A percentile compares a stretch with the other conserved stretches of the same genome.
Evolutionary conservation across 2,888 invertebrate genomes (phyloP).

Genomic region (Periphyllus acericola): DNA sequence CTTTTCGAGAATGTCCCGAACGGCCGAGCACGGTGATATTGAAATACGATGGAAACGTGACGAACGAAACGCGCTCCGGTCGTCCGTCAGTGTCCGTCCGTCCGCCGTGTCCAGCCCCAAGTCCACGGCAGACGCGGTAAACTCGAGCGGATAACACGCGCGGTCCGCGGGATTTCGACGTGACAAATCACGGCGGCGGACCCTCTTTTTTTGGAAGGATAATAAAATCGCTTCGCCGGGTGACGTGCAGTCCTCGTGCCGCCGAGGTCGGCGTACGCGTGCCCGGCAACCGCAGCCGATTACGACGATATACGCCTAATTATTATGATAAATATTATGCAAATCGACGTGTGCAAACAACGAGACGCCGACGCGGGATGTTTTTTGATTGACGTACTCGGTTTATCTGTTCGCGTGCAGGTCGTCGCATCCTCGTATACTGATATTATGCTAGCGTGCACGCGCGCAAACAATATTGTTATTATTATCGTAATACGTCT

Average conservation of each 20-base stretch:
- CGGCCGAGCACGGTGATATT: too few relatives aligned
- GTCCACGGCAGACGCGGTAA: neutral
- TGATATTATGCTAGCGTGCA: too few relatives aligned
- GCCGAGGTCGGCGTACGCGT: neutral
- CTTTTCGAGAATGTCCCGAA: too few relatives aligned
- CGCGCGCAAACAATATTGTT: too few relatives aligned
- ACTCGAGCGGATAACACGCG: neutral
- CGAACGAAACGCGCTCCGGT: neutral
- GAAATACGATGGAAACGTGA: too few relatives aligned
- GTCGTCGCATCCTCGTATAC: neutral
- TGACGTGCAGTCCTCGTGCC: neutral
- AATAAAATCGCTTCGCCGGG: neutral
- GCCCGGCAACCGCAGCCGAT: neutral
- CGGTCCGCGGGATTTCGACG: neutral
- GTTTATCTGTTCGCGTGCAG: constrained; percentile 15
- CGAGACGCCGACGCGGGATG: neutral
- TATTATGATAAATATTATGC: neutral
- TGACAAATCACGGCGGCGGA: neutral
- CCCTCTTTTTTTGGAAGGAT: neutral
- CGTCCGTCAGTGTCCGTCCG: too few relatives aligned
- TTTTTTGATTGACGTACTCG: neutral
- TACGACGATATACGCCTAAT: neutral
- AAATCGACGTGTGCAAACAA: neutral
- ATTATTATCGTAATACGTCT: neutral
- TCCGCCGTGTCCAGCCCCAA: neutral